Conservation (phyloP, 1,140 invertebrate genomes). For the Diachasma alloeum region DNA sequence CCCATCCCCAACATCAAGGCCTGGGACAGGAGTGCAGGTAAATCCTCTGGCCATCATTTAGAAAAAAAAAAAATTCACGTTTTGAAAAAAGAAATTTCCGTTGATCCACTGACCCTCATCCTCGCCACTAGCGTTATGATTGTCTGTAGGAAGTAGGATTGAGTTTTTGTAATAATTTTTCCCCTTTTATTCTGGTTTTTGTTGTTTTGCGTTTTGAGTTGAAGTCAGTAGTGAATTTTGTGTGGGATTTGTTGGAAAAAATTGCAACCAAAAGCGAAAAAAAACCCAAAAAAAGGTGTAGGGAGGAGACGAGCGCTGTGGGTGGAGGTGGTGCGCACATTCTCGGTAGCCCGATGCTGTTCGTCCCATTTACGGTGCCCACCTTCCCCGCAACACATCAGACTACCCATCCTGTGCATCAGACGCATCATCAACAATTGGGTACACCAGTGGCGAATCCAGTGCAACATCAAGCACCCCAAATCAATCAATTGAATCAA, state of each 20-base stretch:
- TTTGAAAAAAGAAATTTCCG: not conserved
- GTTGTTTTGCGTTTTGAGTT: not conserved
- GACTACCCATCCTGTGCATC: conserved; percentile 58
- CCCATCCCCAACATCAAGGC: conserved; percentile 63
- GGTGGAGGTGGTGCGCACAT: conserved; percentile 66
- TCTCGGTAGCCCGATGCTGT: conserved; percentile 67
- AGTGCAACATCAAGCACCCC: conserved; percentile 44
- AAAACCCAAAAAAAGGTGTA: conserved; percentile 56
- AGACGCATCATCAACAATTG: conserved; percentile 59
- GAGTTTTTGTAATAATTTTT: no score
- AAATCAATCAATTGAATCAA: conserved; percentile 55
- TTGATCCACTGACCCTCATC: not conserved
- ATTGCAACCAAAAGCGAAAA: conserved; percentile 46
- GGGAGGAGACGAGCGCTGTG: conserved; percentile 65
- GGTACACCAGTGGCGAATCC: conserved; percentile 44
- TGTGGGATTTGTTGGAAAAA: conserved; percentile 40
- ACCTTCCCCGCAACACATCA: conserved; percentile 62
- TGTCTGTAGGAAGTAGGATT: no score
- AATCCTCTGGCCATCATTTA: conserved; percentile 24
- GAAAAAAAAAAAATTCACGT: not conserved
- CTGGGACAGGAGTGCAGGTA: conserved; percentile 65
- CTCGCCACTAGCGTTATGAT: no score
- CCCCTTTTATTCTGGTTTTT: not conserved
- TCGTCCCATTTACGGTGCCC: conserved; percentile 66
- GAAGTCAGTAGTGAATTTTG: not conserved